Evolutionary conservation across 2,888 invertebrate genomes (phyloP), one percentile per base, ranked within the genome.

Genomic region (Disparrhopalites patrizii): DNA sequence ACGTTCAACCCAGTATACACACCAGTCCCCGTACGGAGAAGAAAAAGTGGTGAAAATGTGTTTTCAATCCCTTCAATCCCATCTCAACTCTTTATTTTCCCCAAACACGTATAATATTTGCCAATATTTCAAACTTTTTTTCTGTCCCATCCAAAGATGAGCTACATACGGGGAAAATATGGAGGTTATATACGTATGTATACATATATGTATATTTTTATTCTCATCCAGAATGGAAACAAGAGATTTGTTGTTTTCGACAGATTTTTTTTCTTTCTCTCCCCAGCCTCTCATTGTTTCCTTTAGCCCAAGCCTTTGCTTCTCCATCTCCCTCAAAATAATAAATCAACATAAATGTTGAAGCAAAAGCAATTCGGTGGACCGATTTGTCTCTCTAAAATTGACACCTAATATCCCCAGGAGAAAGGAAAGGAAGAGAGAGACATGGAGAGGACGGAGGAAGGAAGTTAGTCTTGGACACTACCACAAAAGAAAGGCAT

Each of bases 321-420:
- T n/a, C n/a, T n/a, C n/a, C n/a, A n/a, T n/a, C n/a, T 28, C 13
- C 65, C n/a, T n/a, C n/a, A n/a, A n/a, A n/a, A n/a, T n/a, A 71
- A 74, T 74, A 74, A 74, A 74, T 74, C 74, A 74, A 74, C 71
- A 73, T 74, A 73, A 74, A 73, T 70, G 73, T 69, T 71, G 62
- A 67, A n/a, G n/a, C n/a, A 68, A 73, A 74, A 70, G 69, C 74
- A 74, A 74, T 74, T 73, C 67, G 73, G 73, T 71, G 71, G 68
- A 72, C 70, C 74, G 74, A 74, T 74, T 74, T 74, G 74, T 74
- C 74, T 74, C 74, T 70, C 67, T 72, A 74, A 73, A 73, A 74
- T 73, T 74, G 74, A 74, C 74, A 74, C 74, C 71, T 71, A 73
- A 73, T 71, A 71, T 70, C 72, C 73, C 72, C 72, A 54, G 54